Evolutionary conservation across 2,888 invertebrate species (phyloP).

Genomic region (Amblyteles armatorius): DNA sequence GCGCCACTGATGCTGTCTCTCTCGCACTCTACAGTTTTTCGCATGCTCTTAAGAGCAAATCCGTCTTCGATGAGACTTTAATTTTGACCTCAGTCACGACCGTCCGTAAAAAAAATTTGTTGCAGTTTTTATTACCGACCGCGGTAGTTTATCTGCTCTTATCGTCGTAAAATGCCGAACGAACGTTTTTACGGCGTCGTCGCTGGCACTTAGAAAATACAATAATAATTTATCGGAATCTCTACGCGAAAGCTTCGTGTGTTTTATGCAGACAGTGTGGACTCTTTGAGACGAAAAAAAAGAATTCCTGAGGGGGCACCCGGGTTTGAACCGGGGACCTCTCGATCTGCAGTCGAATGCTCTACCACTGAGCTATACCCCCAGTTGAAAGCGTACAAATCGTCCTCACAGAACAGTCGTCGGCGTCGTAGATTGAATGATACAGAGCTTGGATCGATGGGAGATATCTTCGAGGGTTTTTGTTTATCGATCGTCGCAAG

Average conservation of each 20-base stretch:
- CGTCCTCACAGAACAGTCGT: neutral
- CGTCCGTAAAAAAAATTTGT: too few relatives aligned
- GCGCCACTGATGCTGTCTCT: too few relatives aligned
- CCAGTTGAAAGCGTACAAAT: constrained; percentile 76
- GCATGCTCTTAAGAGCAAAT: too few relatives aligned
- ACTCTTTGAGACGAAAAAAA: constrained; percentile 10
- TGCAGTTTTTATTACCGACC: too few relatives aligned
- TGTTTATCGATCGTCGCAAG: neutral
- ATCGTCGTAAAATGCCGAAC: neutral
- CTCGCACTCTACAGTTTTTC: too few relatives aligned
- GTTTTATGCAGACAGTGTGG: neutral
- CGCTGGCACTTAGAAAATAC: neutral
- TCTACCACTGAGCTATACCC: constrained; percentile 91
- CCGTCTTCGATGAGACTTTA: too few relatives aligned
- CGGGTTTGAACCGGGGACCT: constrained; percentile 92
- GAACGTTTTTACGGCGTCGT: neutral
- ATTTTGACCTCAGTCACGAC: too few relatives aligned
- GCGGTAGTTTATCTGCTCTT: too few relatives aligned
- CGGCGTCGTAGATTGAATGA: neutral
- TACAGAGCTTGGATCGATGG: neutral
- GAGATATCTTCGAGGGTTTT: neutral
- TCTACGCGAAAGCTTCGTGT: neutral
- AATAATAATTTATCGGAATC: neutral
- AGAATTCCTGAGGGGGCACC: constrained; percentile 87
- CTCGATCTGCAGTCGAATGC: constrained; percentile 92